Percentiles rank a stretch among this genome's conserved stretches.
phyloP scores from a whole-genome alignment of 1,140 invertebrate genomes.

The Drosophila simulans region DNA sequence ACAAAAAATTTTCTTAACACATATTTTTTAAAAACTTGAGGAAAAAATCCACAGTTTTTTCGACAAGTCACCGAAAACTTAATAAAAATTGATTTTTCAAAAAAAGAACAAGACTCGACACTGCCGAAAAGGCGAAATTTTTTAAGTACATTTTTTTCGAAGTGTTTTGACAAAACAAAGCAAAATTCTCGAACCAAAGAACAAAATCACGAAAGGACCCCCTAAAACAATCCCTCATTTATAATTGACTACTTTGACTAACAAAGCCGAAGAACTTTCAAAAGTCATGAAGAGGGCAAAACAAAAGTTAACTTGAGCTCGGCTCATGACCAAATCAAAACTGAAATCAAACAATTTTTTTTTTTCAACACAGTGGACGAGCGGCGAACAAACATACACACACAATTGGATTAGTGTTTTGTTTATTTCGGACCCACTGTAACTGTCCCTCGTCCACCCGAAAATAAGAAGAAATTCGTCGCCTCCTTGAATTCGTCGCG shows the following conservation, averaged over 20 bases:
- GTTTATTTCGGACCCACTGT: slow-evolving; percentile 56
- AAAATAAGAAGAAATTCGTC: slow-evolving; percentile 11
- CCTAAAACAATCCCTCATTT: background rate
- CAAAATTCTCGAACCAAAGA: slow-evolving; percentile 7
- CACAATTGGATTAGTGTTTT: slow-evolving; percentile 83
- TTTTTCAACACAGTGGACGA: slow-evolving; percentile 22
- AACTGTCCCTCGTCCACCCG: slow-evolving; percentile 31
- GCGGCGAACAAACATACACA: slow-evolving; percentile 74
- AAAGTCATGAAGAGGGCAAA: slow-evolving; percentile 57
- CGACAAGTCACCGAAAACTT: too few relatives aligned
- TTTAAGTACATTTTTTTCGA: slow-evolving; percentile 42
- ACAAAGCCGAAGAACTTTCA: background rate
- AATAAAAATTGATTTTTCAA: background rate
- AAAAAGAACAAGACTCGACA: background rate
- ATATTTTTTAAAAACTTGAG: background rate
- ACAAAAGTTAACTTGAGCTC: slow-evolving; percentile 45
- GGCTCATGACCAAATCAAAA: slow-evolving; percentile 48
- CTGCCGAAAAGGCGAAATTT: slow-evolving; percentile 18
- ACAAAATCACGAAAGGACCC: background rate
- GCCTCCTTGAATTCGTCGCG: slow-evolving; percentile 15
- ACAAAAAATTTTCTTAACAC: background rate
- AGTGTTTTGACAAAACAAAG: slow-evolving; percentile 34
- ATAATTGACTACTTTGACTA: slow-evolving; percentile 3
- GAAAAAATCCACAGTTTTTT: background rate
- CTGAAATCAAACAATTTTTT: slow-evolving; percentile 24